Base-by-base conservation (phyloP, 1,140 invertebrate species). In the Temnothorax nylanderi region DNA sequence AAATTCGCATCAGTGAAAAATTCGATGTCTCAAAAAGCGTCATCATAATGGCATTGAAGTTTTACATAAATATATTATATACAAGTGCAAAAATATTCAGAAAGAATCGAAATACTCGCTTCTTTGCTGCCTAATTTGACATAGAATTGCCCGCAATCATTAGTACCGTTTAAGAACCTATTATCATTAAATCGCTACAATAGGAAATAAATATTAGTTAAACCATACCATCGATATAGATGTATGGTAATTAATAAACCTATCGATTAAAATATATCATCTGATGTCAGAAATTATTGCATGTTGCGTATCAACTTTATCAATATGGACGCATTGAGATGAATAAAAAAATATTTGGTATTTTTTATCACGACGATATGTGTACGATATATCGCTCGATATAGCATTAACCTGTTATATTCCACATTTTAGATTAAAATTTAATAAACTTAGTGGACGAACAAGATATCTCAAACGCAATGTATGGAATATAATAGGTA, bases 181-280 rank as follows among this genome's bases (percentile, higher is more conserved):
- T 71, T 26, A 60, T 21, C 18, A 82, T 49, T 47, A 80, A 67
- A 64, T 49, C 6, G 5, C 7, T 72, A 18, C 8, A 72, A 26
- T 74, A 74, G 41, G 1, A 74, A 60, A 84, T 82, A 72, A 74
- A 60, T 74, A 54, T 69, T 34, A 84, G 11, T 74, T 60, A 74
- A 54, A 21, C 2, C 34, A 56, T 32, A 44, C 18, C 5, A 37
- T 74, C 67, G 10, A 56, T 5, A 32, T 4, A 34, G 11, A 62
- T 37, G 5, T 8, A 18, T 56, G 18, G 10, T 37, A 44, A 71
- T 74, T 84, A 60, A 77, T 60, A 44, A 81, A 72, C 1, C 4
- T 82, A 74, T 21, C 3, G 4, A 51, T 69, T 6, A 60, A 85
- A 86, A 74, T 85, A 67, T 62, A 58, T 69, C 71, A 13, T 34